phyloP scores from a whole-genome alignment of 2,113 vertebrate genomes.

The rabbit (Oryctolagus cuniculus) region mOryCun1.1 NC_091433.1:62666501-62667000 shows the following conservation, averaged over 20 bases:
- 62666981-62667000: too few species aligned
- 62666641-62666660: background rate
- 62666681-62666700: background rate
- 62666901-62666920: too few species aligned
- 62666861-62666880: too few species aligned
- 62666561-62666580: background rate
- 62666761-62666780: background rate
- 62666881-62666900: too few species aligned
- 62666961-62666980: too few species aligned
- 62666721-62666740: constrained; percentile 14
- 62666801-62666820: background rate
- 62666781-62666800: background rate
- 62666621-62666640: background rate
- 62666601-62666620: background rate
- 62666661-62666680: background rate
- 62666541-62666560: background rate
- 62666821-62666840: background rate
- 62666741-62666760: background rate
- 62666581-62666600: background rate
- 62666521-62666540: background rate
- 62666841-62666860: background rate
- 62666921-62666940: too few species aligned
- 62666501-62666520: background rate
- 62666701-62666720: background rate
- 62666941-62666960: too few species aligned